phyloP scores from a whole-genome alignment of 2,888 invertebrate species.

The Eurois occulta region DNA sequence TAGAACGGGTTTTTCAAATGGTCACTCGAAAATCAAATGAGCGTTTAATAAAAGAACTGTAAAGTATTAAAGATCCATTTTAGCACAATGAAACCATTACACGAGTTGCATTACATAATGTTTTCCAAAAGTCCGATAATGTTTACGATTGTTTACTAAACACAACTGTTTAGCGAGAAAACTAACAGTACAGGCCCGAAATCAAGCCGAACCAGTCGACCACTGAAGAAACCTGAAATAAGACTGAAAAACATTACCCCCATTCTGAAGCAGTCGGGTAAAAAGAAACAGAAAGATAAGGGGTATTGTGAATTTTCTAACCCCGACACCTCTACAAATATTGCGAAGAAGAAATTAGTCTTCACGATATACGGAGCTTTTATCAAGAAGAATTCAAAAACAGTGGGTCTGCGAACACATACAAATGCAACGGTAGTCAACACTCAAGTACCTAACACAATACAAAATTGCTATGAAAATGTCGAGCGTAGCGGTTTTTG shows the following conservation, averaged over 20 bases:
- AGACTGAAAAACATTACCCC: background rate
- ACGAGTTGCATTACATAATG: slow-evolving; percentile 32
- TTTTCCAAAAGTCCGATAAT: slow-evolving; percentile 33
- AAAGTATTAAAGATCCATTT: background rate
- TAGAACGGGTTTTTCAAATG: background rate
- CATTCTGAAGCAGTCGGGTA: background rate
- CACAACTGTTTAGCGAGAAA: background rate
- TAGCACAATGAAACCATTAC: slow-evolving; percentile 6
- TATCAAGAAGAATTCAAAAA: background rate
- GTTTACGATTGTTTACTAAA: slow-evolving; percentile 41
- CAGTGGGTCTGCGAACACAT: slow-evolving; percentile 4
- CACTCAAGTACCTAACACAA: slow-evolving; percentile 27
- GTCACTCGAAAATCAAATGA: background rate
- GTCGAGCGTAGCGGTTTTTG: slow-evolving; percentile 70
- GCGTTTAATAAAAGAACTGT: background rate
- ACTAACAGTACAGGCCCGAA: slow-evolving; percentile 15
- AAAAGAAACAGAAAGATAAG: background rate
- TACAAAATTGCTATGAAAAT: slow-evolving; percentile 55
- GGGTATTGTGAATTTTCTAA: background rate
- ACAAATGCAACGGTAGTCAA: slow-evolving; percentile 9
- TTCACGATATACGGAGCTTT: background rate
- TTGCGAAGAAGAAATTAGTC: background rate
- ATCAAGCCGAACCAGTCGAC: slow-evolving; percentile 1
- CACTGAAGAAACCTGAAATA: background rate
- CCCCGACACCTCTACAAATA: background rate